Evolutionary conservation across 2,113 vertebrate genomes (phyloP).

Genomic region (Eudyptes chrysolophus): DNA sequence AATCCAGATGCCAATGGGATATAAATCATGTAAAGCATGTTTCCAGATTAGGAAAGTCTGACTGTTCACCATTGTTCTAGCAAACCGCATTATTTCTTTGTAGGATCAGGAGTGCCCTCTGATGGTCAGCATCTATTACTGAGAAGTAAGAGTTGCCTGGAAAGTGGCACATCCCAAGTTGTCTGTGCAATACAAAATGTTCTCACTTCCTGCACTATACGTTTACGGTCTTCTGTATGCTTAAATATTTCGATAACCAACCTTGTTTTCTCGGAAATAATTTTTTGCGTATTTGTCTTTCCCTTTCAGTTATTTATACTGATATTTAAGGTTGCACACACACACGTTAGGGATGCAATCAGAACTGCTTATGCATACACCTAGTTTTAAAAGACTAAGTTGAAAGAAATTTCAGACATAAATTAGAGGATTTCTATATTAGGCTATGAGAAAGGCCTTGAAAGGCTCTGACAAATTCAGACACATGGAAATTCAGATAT

Average conservation of each 20-base stretch:
- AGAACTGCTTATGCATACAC: not conserved
- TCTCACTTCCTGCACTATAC: not conserved
- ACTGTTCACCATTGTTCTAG: conserved; percentile 28
- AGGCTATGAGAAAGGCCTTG: not conserved
- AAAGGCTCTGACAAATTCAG: not conserved
- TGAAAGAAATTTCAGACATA: not conserved
- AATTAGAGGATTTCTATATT: not conserved
- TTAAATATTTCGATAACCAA: not conserved
- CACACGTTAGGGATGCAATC: not conserved
- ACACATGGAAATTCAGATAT: not conserved
- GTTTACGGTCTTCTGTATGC: not conserved
- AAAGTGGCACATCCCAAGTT: not conserved
- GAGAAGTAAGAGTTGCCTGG: not conserved
- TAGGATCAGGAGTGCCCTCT: conserved; percentile 70
- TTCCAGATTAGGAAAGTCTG: conserved; percentile 50
- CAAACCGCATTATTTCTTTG: not conserved
- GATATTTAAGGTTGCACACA: not conserved
- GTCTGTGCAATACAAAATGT: not conserved
- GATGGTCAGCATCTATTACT: not conserved
- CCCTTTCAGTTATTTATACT: not conserved
- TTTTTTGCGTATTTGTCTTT: not conserved
- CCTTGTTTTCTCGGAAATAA: not conserved
- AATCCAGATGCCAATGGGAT: conserved; percentile 67
- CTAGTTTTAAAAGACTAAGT: not conserved
- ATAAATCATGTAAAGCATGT: conserved; percentile 64